Percentiles rank a stretch among this genome's conserved stretches.
phyloP scores from a whole-genome alignment of 2,888 invertebrate genomes.

The Pyrochroa serraticornis region DNA sequence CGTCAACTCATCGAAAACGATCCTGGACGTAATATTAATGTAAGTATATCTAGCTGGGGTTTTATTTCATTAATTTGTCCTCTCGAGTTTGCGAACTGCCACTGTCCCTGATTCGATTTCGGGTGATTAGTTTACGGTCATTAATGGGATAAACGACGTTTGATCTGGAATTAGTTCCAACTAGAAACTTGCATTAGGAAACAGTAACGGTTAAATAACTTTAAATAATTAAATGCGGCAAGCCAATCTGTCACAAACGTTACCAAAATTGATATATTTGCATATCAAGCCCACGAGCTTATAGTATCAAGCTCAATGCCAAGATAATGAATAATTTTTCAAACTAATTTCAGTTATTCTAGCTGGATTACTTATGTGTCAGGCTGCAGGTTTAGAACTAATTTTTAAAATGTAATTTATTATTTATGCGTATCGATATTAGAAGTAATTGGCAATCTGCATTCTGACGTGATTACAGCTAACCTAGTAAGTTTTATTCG shows the following conservation, averaged over 20 bases:
- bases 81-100: constrained; percentile 3
- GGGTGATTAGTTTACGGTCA: constrained; percentile 23
- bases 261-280: neutral
- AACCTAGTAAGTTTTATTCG: too few species aligned
- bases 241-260: constrained; percentile 8
- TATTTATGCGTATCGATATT: too few species aligned
- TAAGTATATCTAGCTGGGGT: constrained; percentile 52
- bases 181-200: constrained; percentile 22
- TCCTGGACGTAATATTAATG: constrained; percentile 76
- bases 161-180: constrained; percentile 27
- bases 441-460: too few species aligned
- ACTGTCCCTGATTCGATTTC: constrained; percentile 19
- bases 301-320: neutral
- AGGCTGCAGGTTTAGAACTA: too few species aligned
- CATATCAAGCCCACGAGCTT: neutral
- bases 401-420: too few species aligned
- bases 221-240: constrained; percentile 17
- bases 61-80: constrained; percentile 9
- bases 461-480: too few species aligned
- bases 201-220: constrained; percentile 14
- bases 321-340: neutral
- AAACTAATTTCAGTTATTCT: too few species aligned
- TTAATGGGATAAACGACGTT: constrained; percentile 21
- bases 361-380: too few species aligned
- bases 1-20: constrained; percentile 78